A percentile compares a stretch with the other conserved stretches of the same genome.
Evolutionary conservation across 2,113 vertebrate genomes (phyloP).

Genomic region (Noctilio leporinus): DNA sequence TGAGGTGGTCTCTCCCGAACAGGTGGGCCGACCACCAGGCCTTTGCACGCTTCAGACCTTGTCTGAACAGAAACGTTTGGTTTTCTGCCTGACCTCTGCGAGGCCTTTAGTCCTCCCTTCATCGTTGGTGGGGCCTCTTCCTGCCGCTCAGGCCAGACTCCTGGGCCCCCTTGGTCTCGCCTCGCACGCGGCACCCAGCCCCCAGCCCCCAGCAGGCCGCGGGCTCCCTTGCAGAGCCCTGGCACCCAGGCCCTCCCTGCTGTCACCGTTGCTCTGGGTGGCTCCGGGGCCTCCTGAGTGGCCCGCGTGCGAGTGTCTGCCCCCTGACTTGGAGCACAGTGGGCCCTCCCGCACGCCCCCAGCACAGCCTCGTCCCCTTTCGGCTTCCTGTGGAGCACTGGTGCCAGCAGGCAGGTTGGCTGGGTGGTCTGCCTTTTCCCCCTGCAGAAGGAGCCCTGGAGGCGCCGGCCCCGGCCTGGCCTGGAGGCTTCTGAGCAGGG

Average conservation of each 20-base stretch:
- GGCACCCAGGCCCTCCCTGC: not conserved
- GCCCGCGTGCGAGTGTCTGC: not conserved
- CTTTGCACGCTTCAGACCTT: not conserved
- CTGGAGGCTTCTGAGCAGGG: not conserved
- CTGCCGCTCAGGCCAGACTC: not conserved
- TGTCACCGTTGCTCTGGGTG: not conserved
- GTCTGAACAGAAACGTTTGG: not conserved
- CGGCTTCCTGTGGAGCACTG: not conserved
- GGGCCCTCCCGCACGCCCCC: no score
- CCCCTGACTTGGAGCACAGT: no score
- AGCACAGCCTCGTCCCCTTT: rapidly evolving
- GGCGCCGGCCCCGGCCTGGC: not conserved
- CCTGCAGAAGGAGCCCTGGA: not conserved
- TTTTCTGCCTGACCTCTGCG: not conserved
- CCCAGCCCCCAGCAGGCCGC: no score
- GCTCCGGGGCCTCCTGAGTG: no score
- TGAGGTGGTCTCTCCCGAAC: not conserved
- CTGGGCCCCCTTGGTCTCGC: no score
- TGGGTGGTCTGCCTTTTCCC: not conserved
- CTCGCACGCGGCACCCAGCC: no score
- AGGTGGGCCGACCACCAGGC: not conserved
- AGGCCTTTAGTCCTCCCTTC: not conserved
- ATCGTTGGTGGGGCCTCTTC: not conserved
- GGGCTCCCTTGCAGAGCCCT: no score
- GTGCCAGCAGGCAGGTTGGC: no score